Percentiles rank a stretch among this genome's conserved stretches.
phyloP scores from a whole-genome alignment of 2,113 vertebrate species.

The Aythya baeri region DNA sequence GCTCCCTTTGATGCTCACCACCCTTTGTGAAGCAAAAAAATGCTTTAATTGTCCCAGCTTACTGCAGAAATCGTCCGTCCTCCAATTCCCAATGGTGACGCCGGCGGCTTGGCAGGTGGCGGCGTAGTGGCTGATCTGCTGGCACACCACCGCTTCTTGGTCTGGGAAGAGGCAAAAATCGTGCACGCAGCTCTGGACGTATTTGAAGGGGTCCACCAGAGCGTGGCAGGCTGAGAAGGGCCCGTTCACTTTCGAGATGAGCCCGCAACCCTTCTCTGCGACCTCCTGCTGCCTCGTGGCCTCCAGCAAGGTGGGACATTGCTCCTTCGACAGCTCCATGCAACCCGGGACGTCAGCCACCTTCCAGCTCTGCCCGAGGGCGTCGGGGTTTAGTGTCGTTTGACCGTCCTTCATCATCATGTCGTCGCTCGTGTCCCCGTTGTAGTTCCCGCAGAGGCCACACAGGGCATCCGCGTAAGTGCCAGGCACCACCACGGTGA shows the following conservation, averaged over 20 bases:
- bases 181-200: slow-evolving; percentile 3
- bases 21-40: rapidly evolving
- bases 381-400: slow-evolving; percentile 54
- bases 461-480: slow-evolving; percentile 75
- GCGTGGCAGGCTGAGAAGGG: slow-evolving; percentile 19
- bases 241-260: slow-evolving; percentile 1
- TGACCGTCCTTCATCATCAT: slow-evolving; percentile 46
- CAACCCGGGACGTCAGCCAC: slow-evolving; percentile 30
- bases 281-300: background rate
- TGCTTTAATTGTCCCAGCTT: background rate
- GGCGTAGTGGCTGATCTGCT: background rate
- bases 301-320: rapidly evolving
- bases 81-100: background rate
- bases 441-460: slow-evolving; percentile 87
- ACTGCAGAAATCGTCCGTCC: slow-evolving; percentile 16
- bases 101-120: background rate
- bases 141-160: background rate
- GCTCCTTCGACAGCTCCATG: background rate
- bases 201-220: background rate
- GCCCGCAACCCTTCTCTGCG: background rate
- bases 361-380: slow-evolving; percentile 80
- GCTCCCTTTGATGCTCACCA: rapidly evolving
- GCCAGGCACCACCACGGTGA: slow-evolving; percentile 71
- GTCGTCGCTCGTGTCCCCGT: slow-evolving; percentile 63
- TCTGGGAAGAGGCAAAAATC: background rate